Evolutionary conservation across 2,113 vertebrate species (phyloP).

Genomic region (Stictonetta naevosa): DNA sequence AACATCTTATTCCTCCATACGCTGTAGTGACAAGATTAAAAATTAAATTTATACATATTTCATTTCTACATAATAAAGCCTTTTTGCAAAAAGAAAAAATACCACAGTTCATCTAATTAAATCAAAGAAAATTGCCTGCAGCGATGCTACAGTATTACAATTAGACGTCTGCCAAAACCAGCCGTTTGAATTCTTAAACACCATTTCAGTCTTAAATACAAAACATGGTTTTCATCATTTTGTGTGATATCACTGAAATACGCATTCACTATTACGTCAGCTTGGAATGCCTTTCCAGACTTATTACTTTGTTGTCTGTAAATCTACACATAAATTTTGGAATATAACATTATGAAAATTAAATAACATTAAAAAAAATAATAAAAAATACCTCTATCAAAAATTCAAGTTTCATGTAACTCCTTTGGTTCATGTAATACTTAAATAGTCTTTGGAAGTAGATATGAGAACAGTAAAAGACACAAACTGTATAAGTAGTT

Average conservation of each 20-base stretch:
- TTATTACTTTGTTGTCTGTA: neutral
- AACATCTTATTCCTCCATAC: slow-evolving; percentile 80
- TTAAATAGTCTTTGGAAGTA: slow-evolving; percentile 2
- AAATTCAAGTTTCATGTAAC: neutral
- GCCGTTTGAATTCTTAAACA: slow-evolving; percentile 73
- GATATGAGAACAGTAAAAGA: neutral
- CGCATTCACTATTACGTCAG: slow-evolving; percentile 10
- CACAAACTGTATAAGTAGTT: neutral
- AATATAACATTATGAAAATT: neutral
- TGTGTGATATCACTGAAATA: slow-evolving; percentile 50
- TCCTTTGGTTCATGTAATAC: neutral
- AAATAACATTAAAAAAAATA: neutral
- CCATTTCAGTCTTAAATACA: slow-evolving; percentile 64
- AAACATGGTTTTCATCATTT: slow-evolving; percentile 66
- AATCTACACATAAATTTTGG: neutral
- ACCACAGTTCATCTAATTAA: slow-evolving; percentile 87
- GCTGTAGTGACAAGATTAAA: slow-evolving; percentile 87
- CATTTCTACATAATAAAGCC: slow-evolving; percentile 86
- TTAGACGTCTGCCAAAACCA: slow-evolving; percentile 81
- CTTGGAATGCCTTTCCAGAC: slow-evolving; percentile 5
- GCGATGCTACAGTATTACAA: slow-evolving; percentile 81
- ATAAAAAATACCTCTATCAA: neutral
- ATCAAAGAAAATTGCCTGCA: slow-evolving; percentile 86
- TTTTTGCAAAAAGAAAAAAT: slow-evolving; percentile 83
- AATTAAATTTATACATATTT: slow-evolving; percentile 89